Conservation (phyloP, 2,113 vertebrate species). For the Aythya baeri region DNA sequence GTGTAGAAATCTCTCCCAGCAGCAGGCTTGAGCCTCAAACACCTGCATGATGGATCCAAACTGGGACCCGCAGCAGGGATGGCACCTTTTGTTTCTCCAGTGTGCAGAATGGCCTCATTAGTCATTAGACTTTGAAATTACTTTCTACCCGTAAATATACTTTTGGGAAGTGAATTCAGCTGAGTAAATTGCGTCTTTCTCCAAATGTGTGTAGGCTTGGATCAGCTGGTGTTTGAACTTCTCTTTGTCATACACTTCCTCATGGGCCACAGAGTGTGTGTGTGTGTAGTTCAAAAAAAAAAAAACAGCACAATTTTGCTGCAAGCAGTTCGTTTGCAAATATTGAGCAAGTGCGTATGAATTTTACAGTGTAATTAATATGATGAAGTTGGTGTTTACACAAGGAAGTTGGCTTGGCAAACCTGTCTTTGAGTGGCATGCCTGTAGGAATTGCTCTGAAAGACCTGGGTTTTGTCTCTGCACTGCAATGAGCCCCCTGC, state of each 20-base stretch:
- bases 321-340: slow-evolving; percentile 20
- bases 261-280: background rate
- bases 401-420: slow-evolving; percentile 25
- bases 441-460: slow-evolving; percentile 17
- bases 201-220: background rate
- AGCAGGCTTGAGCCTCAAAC: background rate
- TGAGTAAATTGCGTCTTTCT: slow-evolving; percentile 37
- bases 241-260: background rate
- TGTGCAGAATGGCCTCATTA: background rate
- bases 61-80: background rate
- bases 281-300: background rate
- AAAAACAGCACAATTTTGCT: background rate
- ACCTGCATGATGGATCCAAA: background rate
- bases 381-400: slow-evolving; percentile 57
- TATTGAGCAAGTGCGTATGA: slow-evolving; percentile 44
- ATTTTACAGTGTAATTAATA: slow-evolving; percentile 45
- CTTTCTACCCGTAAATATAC: slow-evolving; percentile 54
- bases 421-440: background rate
- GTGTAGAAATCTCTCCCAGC: no score
- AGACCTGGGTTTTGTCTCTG: background rate
- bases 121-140: slow-evolving; percentile 55
- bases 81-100: slow-evolving; percentile 39
- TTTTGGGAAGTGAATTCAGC: slow-evolving; percentile 60
- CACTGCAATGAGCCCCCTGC: background rate
- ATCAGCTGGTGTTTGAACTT: slow-evolving; percentile 45